Percentiles rank a stretch among this genome's conserved stretches.
phyloP scores from a whole-genome alignment of 2,888 invertebrate species.

The Cephus spinipes region DNA sequence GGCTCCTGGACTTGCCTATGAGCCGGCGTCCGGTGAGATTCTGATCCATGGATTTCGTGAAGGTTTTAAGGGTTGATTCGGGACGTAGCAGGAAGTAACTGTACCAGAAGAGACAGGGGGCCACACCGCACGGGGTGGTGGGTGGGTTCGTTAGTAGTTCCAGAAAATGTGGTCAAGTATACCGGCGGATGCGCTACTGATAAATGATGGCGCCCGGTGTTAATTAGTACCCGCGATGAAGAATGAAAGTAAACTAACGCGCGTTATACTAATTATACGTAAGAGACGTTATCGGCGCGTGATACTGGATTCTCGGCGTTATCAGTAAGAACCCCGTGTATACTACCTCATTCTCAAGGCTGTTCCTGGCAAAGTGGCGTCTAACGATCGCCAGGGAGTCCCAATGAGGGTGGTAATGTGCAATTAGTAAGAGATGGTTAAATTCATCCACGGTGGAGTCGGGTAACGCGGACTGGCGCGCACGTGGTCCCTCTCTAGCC shows the following conservation, averaged over 20 bases:
- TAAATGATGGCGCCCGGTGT: neutral
- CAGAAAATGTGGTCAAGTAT: neutral
- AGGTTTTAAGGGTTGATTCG: neutral
- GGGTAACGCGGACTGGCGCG: neutral
- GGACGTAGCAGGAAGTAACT: neutral
- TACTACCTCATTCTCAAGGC: neutral
- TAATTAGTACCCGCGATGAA: neutral
- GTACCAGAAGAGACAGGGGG: neutral
- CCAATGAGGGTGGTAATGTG: constrained; percentile 3
- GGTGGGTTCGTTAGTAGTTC: neutral
- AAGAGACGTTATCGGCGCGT: neutral
- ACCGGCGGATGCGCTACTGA: neutral
- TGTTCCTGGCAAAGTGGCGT: neutral
- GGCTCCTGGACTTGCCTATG: neutral
- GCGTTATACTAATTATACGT: neutral
- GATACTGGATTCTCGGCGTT: neutral
- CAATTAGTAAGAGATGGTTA: constrained; percentile 5
- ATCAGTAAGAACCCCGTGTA: neutral
- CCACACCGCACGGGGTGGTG: neutral
- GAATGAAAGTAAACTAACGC: neutral
- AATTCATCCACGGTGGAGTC: neutral
- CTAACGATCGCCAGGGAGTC: neutral
- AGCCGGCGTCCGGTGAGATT: neutral
- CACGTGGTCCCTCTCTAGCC: neutral
- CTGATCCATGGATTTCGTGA: neutral